A percentile compares a stretch with the other conserved stretches of the same genome.
These are phyloP conservation scores for Harlomillsia oculata DNA, from an alignment of 1,140 invertebrate genomes.

Conservation along the genomic window DNA sequence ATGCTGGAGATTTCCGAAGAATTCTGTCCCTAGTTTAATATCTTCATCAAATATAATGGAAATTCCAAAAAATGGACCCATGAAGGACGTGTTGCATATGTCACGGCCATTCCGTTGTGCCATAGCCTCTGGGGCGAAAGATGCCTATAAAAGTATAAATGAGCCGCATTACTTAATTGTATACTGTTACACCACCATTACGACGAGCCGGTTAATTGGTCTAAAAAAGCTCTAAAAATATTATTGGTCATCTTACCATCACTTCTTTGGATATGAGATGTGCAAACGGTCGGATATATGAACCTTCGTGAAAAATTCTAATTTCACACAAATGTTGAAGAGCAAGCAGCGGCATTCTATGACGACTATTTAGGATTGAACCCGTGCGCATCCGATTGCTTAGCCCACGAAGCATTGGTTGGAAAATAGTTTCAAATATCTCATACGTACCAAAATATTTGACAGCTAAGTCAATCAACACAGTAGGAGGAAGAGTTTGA, in stretches of 20 bases:
- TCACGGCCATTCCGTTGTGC: constrained; percentile 67
- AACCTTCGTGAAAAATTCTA: constrained; percentile 43
- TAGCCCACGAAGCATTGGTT: constrained; percentile 58
- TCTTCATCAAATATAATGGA: constrained; percentile 90
- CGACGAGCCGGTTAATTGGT: constrained; percentile 45
- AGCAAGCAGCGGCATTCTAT: constrained; percentile 54
- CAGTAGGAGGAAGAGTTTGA: constrained; percentile 56
- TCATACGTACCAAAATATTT: constrained; percentile 47
- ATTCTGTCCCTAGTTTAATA: constrained; percentile 60
- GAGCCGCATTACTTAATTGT: too few relatives aligned
- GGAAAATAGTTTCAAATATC: constrained; percentile 56
- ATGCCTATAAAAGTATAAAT: too few relatives aligned
- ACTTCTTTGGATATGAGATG: constrained; percentile 55
- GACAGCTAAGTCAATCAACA: constrained; percentile 53
- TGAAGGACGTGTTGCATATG: constrained; percentile 65
- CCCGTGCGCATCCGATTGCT: constrained; percentile 57
- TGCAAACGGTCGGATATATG: constrained; percentile 61
- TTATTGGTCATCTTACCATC: too few relatives aligned
- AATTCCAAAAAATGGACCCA: constrained; percentile 80
- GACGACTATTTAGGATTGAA: constrained; percentile 60
- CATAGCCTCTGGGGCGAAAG: constrained; percentile 64
- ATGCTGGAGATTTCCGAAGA: constrained; percentile 46
- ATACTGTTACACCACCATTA: too few relatives aligned
- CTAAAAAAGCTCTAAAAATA: constrained; percentile 6
- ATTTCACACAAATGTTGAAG: constrained; percentile 64